Evolutionary conservation across 2,888 invertebrate species (phyloP), one percentile per base, ranked within the genome.

Genomic region (Campoplex nolae): DNA sequence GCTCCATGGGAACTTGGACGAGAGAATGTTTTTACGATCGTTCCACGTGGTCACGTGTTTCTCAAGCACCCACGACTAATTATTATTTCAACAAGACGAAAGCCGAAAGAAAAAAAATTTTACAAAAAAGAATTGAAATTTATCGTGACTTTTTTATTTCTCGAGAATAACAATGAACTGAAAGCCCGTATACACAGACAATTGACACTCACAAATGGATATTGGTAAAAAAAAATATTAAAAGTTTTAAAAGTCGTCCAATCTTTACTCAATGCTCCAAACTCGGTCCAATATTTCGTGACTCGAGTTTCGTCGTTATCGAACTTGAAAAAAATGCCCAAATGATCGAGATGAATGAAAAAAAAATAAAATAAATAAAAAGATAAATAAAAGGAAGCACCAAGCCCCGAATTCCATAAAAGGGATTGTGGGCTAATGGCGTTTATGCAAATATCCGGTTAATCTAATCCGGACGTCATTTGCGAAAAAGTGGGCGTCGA

Each of bases 401-500:
- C 32, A 35, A 58, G 32, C 62, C 62, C 77, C 70, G 51, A 28
- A 77, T 83, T 77, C 32, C 62, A 54, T 68, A 23, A 51, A 58
- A 51, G 71, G 48, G 51, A n/a, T 58, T 18, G 56, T 38, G 70
- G 32, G 32, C 35, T 56, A 78, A 75, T 74, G 58, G 84, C 79
- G 48, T 79, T 73, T 74, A 84, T 79, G 79, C 74, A 28, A 84
- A 84, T 84, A 79, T 84, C 84, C 84, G 84, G 84, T 68, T 65
- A 73, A 80, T 86, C 79, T 42, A 76, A 86, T 76, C 79, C 79
- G 83, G 86, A 86, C 62, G 86, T 83, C 51, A 86, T 86, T 83
- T 75, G 65, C 71, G 48, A 86, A 68, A 71, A 84, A 58, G 56
- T 67, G 70, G 75, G 74, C 62, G 62, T 62, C 16, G 62, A 51